Evolutionary conservation across 1,140 invertebrate species (phyloP).

Genomic region (Charaxes varanes): DNA sequence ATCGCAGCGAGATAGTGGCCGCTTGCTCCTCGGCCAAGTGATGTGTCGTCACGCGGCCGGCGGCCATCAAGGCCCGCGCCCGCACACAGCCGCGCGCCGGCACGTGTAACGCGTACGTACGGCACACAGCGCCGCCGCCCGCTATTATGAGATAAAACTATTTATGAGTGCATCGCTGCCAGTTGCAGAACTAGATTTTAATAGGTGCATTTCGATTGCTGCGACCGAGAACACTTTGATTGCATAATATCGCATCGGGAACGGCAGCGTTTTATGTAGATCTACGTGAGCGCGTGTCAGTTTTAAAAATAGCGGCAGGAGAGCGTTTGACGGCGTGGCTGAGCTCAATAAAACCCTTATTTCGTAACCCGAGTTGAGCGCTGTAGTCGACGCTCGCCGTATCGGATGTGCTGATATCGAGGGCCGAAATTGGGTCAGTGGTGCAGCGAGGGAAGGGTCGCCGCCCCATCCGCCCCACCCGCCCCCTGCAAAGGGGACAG

Average conservation of each 20-base stretch:
- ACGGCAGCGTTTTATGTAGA: no score
- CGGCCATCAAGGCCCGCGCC: no score
- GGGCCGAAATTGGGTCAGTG: constrained; percentile 55
- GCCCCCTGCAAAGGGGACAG: constrained; percentile 21
- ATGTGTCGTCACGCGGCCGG: no score
- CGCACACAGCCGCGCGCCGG: constrained; percentile 32
- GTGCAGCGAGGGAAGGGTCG: constrained; percentile 48
- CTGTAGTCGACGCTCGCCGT: no score
- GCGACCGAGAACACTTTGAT: constrained; percentile 1
- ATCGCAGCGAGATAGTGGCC: no score
- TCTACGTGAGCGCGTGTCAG: no score
- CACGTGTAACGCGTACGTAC: constrained; percentile 50
- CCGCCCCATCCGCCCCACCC: constrained; percentile 26
- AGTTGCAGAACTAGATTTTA: constrained; percentile 20
- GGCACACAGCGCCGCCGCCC: constrained; percentile 36
- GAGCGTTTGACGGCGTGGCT: no score
- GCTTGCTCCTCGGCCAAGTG: no score
- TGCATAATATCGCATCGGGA: no score
- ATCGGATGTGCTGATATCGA: no score
- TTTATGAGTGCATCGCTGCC: constrained; percentile 22
- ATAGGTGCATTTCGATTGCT: constrained; percentile 6
- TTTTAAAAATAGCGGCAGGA: no score
- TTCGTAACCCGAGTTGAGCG: constrained; percentile 12
- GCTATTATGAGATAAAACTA: constrained; percentile 27
- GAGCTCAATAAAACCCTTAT: constrained; percentile 9